Evolutionary conservation across 2,113 vertebrate species (phyloP).

Genomic region (Myotis yumanensis): DNA sequence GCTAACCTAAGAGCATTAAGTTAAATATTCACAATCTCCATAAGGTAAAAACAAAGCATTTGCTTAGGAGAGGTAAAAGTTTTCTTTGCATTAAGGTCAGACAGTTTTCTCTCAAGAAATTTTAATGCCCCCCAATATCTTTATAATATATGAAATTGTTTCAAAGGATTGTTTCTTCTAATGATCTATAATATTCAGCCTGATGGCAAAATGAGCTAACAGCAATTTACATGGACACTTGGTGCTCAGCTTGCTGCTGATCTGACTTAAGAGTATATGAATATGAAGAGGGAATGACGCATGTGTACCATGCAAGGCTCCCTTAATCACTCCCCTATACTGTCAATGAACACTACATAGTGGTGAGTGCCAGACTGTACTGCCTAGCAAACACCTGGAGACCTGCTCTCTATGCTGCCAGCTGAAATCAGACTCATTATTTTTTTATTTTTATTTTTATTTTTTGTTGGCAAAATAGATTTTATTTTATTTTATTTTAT

Average conservation of each 20-base stretch:
- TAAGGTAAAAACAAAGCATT: conserved; percentile 54
- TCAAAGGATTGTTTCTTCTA: not conserved
- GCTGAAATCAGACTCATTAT: conserved; percentile 1
- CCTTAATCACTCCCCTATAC: not conserved
- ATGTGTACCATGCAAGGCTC: not conserved
- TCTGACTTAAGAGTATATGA: not conserved
- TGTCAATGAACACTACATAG: not conserved
- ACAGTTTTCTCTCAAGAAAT: conserved; percentile 24
- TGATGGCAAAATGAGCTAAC: not conserved
- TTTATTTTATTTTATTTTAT: too few species aligned
- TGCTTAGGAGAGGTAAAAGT: conserved; percentile 50
- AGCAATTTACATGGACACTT: not conserved
- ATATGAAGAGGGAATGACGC: not conserved
- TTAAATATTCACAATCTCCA: conserved; percentile 71
- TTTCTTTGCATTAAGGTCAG: conserved; percentile 40
- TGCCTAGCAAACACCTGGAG: not conserved
- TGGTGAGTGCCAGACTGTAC: not conserved
- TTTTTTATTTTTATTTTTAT: not conserved
- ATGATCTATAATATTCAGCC: not conserved
- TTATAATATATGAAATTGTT: conserved; percentile 1
- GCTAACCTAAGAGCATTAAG: conserved; percentile 59
- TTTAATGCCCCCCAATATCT: not conserved
- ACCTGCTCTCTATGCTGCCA: not conserved
- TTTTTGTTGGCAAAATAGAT: too few species aligned
- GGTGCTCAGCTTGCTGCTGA: not conserved